Evolutionary conservation across 1,140 invertebrate species (phyloP).

Genomic region (Aporrectodea caliginosa): DNA sequence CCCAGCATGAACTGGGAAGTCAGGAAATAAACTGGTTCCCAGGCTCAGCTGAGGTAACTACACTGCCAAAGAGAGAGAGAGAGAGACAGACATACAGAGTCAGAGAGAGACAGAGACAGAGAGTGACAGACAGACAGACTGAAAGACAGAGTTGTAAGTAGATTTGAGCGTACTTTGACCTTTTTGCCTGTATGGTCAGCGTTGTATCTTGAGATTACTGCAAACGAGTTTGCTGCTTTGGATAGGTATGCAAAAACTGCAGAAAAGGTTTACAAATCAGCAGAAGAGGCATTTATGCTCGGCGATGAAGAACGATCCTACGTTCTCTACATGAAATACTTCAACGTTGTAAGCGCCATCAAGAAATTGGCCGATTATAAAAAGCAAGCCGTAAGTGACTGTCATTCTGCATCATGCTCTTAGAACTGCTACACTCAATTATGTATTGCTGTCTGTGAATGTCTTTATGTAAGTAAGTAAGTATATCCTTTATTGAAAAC

Average conservation of each 20-base stretch:
- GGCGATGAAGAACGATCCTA: constrained; percentile 69
- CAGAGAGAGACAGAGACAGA: no score
- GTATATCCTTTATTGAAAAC: no score
- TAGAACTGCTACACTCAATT: neutral
- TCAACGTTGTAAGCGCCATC: constrained; percentile 58
- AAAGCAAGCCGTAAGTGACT: constrained; percentile 42
- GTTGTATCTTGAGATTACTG: neutral
- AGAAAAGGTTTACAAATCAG: constrained; percentile 61
- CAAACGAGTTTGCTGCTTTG: constrained; percentile 6
- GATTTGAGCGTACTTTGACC: no score
- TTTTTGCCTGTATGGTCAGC: neutral
- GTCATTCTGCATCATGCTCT: neutral
- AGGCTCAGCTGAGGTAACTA: neutral
- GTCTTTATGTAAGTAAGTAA: no score
- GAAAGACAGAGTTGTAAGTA: no score
- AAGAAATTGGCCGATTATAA: constrained; percentile 45
- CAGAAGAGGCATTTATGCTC: constrained; percentile 57
- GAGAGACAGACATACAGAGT: no score
- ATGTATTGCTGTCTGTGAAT: neutral
- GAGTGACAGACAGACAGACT: no score
- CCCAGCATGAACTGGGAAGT: neutral
- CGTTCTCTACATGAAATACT: constrained; percentile 67
- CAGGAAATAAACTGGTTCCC: neutral
- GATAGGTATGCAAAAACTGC: constrained; percentile 52
- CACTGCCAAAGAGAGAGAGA: no score